These are phyloP conservation scores for Drosophila trapezifrons DNA, from an alignment of 1,140 invertebrate species.

Conservation along the genomic window DNA sequence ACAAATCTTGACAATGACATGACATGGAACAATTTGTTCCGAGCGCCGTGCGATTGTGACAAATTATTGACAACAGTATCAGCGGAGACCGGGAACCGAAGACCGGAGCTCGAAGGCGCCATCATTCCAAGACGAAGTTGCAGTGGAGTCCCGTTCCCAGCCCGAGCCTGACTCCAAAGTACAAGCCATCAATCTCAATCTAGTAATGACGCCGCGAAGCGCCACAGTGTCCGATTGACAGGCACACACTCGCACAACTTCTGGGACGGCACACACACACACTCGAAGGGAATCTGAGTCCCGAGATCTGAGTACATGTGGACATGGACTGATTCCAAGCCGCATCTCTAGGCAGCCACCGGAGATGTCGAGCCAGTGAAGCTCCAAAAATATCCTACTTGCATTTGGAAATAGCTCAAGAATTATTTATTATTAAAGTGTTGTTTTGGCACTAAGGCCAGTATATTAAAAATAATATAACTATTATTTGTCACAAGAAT, in stretches of 20 bases:
- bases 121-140: neutral
- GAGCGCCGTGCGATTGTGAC: conserved; percentile 79
- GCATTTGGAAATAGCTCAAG: too few species aligned
- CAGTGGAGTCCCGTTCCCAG: conserved; percentile 16
- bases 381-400: too few species aligned
- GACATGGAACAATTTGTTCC: conserved; percentile 80
- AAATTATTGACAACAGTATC: conserved; percentile 83
- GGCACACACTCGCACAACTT: conserved; percentile 17
- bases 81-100: conserved; percentile 13
- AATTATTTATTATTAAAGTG: too few species aligned
- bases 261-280: conserved; percentile 24
- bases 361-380: conserved; percentile 5
- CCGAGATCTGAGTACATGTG: conserved; percentile 8
- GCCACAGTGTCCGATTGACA: conserved; percentile 55
- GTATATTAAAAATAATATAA: too few species aligned
- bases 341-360: neutral
- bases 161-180: conserved; percentile 20
- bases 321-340: conserved; percentile 49
- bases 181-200: conserved; percentile 79
- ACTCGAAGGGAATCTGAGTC: conserved; percentile 6
- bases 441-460: too few species aligned
- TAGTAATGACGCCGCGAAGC: conserved; percentile 76
- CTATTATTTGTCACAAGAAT: too few species aligned
- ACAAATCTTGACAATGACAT: conserved; percentile 82
- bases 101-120: conserved; percentile 9